Evolutionary conservation across 2,888 invertebrate genomes (phyloP).

Genomic region (Atethmia centrago): DNA sequence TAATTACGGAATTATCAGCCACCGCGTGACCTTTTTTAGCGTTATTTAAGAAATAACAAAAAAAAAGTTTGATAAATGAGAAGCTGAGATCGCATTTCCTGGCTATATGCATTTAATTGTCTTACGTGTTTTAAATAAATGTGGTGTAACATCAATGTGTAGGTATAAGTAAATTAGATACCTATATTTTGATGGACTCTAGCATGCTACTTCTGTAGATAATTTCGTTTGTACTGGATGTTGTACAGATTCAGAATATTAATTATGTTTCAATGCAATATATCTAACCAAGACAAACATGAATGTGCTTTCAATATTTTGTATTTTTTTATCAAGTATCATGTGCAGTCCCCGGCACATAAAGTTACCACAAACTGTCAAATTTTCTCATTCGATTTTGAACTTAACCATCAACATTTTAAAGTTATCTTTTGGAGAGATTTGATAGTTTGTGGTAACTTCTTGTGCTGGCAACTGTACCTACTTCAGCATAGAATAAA

Average conservation of each 20-base stretch:
- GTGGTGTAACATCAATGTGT: constrained; percentile 25
- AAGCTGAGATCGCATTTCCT: constrained; percentile 31
- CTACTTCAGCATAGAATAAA: constrained; percentile 21
- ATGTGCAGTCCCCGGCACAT: no score
- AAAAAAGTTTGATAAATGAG: constrained; percentile 4
- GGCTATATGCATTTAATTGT: constrained; percentile 9
- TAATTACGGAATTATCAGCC: constrained; percentile 38
- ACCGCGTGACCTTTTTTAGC: constrained; percentile 32
- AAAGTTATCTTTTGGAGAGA: no score
- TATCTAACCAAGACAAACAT: constrained; percentile 10
- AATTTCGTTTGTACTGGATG: constrained; percentile 18
- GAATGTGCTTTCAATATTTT: constrained; percentile 24
- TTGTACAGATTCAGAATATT: constrained; percentile 35
- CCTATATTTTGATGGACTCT: constrained; percentile 1
- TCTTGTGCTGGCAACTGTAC: no score
- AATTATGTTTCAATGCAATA: constrained; percentile 14
- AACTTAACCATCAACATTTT: no score
- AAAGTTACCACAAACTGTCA: no score
- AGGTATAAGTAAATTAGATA: background rate
- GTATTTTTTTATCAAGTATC: constrained; percentile 24
- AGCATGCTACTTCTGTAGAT: constrained; percentile 3
- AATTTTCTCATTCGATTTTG: no score
- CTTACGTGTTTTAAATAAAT: constrained; percentile 16
- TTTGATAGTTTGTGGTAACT: no score
- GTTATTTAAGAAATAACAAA: constrained; percentile 36